Evolutionary conservation across 2,888 invertebrate genomes (phyloP), one percentile per base, ranked within the genome.

Genomic region (Spialia ferax): DNA sequence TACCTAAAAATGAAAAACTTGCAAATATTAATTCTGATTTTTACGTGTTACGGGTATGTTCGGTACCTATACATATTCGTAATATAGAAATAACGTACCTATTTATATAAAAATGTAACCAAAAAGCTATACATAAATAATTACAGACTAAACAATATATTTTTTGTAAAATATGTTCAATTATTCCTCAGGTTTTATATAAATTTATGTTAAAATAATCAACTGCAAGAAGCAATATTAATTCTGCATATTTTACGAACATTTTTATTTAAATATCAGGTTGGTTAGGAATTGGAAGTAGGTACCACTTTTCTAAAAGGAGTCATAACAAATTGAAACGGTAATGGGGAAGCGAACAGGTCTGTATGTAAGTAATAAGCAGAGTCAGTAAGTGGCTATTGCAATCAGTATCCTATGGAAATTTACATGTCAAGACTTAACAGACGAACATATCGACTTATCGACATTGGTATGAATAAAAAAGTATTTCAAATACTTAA

Each of bases 161-260:
- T 38, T 42, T 42, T 15, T 54, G 23, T 42, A 20, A 63, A 63
- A 29, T 45, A 38, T 55, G 32, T 29, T n/a, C 32, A 63, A 56
- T 63, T 56, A 56, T 26, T 63, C 29, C 29, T 29, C 15, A 63
- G 29, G 13, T n/a, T 2, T 48, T 18, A 22, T 8, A 45, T 32
- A 23, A 11, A 11, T 56, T 26, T 18, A 54, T 26, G 55, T 45
- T 22, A 26, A 42, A 55, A 55, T 42, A 55, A 63, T 42, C 55
- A 63, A 42, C n/a, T 42, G 11, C 42, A 63, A 63, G 55, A 55
- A 63, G 63, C 45, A 20, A 42, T 54, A 11, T 54, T 55, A 29
- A 45, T 26, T 38, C n/a, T 45, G 55, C 29, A 54, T 2, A 48
- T 15, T 63, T 55, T 23, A 55, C 45, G 45, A 63, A 45, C 29